A percentile compares a stretch with the other conserved stretches of the same genome.
These are phyloP conservation scores for Panzeria rudis DNA, from an alignment of 2,888 invertebrate genomes.

Conservation along the genomic window DNA sequence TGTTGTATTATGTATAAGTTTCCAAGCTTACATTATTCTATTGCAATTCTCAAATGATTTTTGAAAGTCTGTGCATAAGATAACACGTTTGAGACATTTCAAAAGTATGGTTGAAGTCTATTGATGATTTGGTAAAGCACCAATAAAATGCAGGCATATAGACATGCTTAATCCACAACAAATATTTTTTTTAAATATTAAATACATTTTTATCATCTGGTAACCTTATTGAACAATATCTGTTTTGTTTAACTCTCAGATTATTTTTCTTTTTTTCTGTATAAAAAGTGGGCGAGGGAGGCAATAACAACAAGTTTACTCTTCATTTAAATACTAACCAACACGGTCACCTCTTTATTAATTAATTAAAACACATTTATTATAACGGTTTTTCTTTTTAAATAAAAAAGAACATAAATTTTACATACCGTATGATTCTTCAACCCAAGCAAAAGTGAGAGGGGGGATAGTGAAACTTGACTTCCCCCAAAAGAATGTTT, in stretches of 20 bases:
- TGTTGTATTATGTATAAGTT: too few species aligned
- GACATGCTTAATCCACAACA: too few species aligned
- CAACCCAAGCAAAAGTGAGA: neutral
- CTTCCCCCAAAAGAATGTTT: neutral
- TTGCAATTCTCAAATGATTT: too few species aligned
- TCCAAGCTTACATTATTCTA: too few species aligned
- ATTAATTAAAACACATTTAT: constrained; percentile 8
- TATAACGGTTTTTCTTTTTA: constrained; percentile 55
- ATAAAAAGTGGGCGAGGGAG: constrained; percentile 25
- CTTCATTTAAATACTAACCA: constrained; percentile 4
- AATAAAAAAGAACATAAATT: constrained; percentile 5
- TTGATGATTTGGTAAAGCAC: too few species aligned
- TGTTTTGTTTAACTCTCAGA: constrained; percentile 10
- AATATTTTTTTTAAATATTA: neutral
- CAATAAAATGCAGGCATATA: too few species aligned
- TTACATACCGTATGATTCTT: constrained; percentile 26
- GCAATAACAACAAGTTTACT: constrained; percentile 5
- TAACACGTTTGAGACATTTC: too few species aligned
- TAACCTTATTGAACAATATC: neutral
- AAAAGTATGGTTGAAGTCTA: too few species aligned
- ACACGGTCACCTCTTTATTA: constrained; percentile 15
- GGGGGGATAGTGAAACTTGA: neutral
- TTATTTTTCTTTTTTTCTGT: neutral
- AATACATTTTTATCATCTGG: neutral
- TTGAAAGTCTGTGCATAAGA: too few species aligned